Conservation (phyloP, 2,113 vertebrate genomes). For the Lepus europaeus region DNA sequence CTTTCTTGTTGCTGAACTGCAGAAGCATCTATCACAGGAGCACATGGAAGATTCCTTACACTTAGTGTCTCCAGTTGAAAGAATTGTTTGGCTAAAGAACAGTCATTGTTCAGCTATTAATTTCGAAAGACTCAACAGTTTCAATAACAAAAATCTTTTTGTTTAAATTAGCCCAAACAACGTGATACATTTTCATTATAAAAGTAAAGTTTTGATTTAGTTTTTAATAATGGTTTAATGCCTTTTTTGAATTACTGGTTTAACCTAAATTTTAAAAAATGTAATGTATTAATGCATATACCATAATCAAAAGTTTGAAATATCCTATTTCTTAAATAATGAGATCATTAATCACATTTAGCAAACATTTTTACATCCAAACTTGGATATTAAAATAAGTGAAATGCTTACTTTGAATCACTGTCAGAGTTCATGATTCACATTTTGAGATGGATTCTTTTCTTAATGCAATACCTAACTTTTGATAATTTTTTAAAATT, state of each 20-base stretch:
- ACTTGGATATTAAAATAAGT: slow-evolving; percentile 82
- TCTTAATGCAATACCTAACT: slow-evolving; percentile 87
- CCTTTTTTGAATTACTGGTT: slow-evolving; percentile 85
- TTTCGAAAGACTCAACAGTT: slow-evolving; percentile 83
- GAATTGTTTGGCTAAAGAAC: slow-evolving; percentile 73
- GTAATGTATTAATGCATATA: slow-evolving; percentile 80
- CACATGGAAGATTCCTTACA: slow-evolving; percentile 38
- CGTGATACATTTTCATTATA: slow-evolving; percentile 81
- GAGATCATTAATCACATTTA: slow-evolving; percentile 79
- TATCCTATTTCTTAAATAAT: slow-evolving; percentile 85
- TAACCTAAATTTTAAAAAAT: slow-evolving; percentile 79
- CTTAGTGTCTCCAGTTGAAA: slow-evolving; percentile 67
- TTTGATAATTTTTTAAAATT: slow-evolving; percentile 87
- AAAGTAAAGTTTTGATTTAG: slow-evolving; percentile 83
- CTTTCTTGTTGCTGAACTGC: slow-evolving; percentile 81
- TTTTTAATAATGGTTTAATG: slow-evolving; percentile 86
- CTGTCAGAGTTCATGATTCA: slow-evolving; percentile 86
- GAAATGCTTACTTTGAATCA: slow-evolving; percentile 82
- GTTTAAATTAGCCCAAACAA: slow-evolving; percentile 81
- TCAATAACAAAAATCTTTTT: slow-evolving; percentile 53
- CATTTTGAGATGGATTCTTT: slow-evolving; percentile 86
- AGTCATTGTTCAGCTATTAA: slow-evolving; percentile 77
- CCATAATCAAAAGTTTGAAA: slow-evolving; percentile 83
- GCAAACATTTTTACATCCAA: slow-evolving; percentile 88
- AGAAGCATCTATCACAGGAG: slow-evolving; percentile 59